phyloP scores from a whole-genome alignment of 2,797 vertebrate genomes.

The Eospalax fontanierii region DNA sequence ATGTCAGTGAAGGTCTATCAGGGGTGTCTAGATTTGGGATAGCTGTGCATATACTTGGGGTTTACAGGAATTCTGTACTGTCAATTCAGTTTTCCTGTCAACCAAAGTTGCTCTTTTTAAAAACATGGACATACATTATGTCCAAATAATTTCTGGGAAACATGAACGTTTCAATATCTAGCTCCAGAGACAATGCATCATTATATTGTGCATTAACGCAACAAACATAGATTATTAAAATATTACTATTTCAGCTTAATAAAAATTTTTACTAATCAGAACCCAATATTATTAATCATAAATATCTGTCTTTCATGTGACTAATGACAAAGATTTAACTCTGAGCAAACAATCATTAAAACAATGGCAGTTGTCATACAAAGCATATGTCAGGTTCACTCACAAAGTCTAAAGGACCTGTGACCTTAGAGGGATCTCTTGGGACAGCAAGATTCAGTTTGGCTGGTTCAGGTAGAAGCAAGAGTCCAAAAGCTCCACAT shows the following conservation, averaged over 20 bases:
- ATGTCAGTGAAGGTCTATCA: accelerated
- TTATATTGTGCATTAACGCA: constrained; percentile 1
- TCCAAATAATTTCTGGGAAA: background rate
- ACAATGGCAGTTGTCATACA: background rate
- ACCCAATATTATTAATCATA: background rate
- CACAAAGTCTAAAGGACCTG: background rate
- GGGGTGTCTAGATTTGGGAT: accelerated
- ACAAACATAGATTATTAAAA: background rate
- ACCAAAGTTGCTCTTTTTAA: background rate
- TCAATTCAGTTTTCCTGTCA: background rate
- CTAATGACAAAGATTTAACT: background rate
- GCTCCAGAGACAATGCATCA: background rate
- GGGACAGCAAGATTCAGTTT: background rate
- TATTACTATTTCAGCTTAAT: background rate
- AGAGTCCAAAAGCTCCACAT: background rate
- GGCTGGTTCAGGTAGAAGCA: background rate
- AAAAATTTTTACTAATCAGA: background rate
- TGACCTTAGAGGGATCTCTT: accelerated
- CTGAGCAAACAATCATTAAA: background rate
- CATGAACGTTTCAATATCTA: background rate
- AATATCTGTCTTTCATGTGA: background rate
- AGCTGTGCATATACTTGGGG: accelerated
- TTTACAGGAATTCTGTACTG: background rate
- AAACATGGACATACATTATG: background rate
- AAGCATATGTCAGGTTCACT: no score